Conservation (phyloP, 2,888 invertebrate species). For the Coremacera marginata region DNA sequence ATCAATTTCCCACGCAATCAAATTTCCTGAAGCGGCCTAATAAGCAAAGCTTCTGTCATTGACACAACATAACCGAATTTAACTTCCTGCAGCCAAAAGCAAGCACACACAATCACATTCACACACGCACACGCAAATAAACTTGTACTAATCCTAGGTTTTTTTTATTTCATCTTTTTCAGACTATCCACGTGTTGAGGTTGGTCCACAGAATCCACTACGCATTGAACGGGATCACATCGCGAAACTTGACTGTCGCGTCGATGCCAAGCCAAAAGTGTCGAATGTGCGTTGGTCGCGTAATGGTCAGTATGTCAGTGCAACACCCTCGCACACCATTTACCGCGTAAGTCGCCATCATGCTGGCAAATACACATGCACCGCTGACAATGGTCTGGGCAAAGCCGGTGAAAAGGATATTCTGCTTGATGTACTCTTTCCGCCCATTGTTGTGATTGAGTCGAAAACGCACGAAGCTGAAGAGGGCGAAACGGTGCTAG, state of each 20-base stretch:
- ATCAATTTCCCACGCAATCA: conserved; percentile 19
- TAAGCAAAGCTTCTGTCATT: background rate
- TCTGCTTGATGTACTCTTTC: conserved; percentile 84
- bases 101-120: background rate
- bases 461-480: conserved; percentile 86
- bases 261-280: conserved; percentile 92
- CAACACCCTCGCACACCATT: conserved; percentile 81
- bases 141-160: background rate
- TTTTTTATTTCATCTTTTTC: conserved; percentile 48
- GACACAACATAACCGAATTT: background rate
- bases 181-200: conserved; percentile 93
- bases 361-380: conserved; percentile 90
- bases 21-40: conserved; percentile 15
- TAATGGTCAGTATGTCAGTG: conserved; percentile 86
- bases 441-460: conserved; percentile 85
- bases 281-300: conserved; percentile 87
- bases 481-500: conserved; percentile 85
- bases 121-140: background rate
- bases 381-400: conserved; percentile 88
- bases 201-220: conserved; percentile 91
- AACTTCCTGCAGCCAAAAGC: too few relatives aligned
- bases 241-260: conserved; percentile 87
- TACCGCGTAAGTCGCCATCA: conserved; percentile 85
- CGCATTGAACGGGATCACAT: conserved; percentile 88
- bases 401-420: conserved; percentile 85